Base-by-base conservation (phyloP, 2,888 invertebrate species). In the Pomacea canaliculata region DNA sequence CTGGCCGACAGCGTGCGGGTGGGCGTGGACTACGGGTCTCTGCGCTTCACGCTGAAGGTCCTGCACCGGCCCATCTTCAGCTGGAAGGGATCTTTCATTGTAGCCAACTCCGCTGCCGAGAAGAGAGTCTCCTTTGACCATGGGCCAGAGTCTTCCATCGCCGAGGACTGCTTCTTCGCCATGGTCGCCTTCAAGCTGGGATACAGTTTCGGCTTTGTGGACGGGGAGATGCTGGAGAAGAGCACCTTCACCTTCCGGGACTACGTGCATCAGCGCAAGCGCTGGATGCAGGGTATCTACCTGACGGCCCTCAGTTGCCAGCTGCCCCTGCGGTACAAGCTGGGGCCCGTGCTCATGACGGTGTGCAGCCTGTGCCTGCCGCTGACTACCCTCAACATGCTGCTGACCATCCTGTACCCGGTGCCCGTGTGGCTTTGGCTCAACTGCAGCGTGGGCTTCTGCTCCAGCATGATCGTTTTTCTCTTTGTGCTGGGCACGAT, bases 81-180 rank as follows among this genome's bases (percentile, higher is more conserved):
- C 73, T 87, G 87, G 87, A 88, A 88, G 75, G 88, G 87, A 10
- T 87, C 86, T 23, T 88, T 86, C 79, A 85, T 87, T 73, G 87
- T 88, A 1, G 83, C 86, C 9, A 86, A 84, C 73, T 86, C 83
- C 5, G 85, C 82, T 13, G 84, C 85, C 13, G 88, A 88, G 73
- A 81, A 81, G 77, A 76, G 79, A 37, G 83, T 87, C 5, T 81
- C 84, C 10, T 87, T 83, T 73, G 86, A 87, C 78, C 84, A 85
- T 78, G 87, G 87, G 23, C 76, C 82, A 0, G 85, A 86, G 67
- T 86, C 83, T 10, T 85, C 85, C 71, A 83, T 86, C 7, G 85
- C 87, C 0, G 86, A 86, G 73, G 87, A 87, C 73, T 86, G 86
- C 70, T 86, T 83, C 79, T 87, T 87, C 81, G 86, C 82, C 56